Conservation (phyloP, 2,797 vertebrate species). For the Micromesistius poutassou region DNA sequence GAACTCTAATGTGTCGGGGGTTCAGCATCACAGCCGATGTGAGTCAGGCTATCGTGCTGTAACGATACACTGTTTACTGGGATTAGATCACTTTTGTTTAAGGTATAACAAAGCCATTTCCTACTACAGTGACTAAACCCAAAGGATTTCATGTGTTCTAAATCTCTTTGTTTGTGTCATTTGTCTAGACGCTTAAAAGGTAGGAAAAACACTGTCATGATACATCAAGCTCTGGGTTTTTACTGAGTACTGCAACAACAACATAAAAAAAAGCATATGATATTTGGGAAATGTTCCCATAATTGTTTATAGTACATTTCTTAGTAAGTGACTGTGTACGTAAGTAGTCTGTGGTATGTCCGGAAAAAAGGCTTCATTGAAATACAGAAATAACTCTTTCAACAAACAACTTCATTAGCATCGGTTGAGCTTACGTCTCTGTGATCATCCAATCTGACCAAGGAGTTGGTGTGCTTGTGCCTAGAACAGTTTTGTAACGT, state of each 20-base stretch:
- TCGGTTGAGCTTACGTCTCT: constrained; percentile 26
- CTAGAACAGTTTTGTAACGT: constrained; percentile 9
- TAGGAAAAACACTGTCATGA: background rate
- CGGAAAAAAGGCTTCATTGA: background rate
- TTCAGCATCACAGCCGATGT: constrained; percentile 40
- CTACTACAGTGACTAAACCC: constrained; percentile 36
- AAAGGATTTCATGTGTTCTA: constrained; percentile 17
- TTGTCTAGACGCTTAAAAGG: background rate
- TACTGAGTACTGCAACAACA: background rate
- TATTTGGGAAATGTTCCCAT: background rate
- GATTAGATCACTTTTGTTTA: constrained; percentile 32
- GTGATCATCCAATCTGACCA: constrained; percentile 28
- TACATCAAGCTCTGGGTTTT: background rate
- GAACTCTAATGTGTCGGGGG: constrained; percentile 41
- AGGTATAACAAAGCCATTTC: constrained; percentile 37
- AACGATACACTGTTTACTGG: constrained; percentile 33
- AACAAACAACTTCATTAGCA: background rate
- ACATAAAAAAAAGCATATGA: background rate
- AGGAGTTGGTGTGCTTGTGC: constrained; percentile 9
- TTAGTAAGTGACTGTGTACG: constrained; percentile 25
- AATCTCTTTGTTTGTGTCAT: constrained; percentile 15
- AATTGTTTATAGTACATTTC: background rate
- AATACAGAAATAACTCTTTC: background rate
- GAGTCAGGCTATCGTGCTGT: constrained; percentile 34
- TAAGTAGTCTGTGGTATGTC: constrained; percentile 2